Evolutionary conservation across 2,888 invertebrate species (phyloP).

Genomic region (Dryobota labecula): DNA sequence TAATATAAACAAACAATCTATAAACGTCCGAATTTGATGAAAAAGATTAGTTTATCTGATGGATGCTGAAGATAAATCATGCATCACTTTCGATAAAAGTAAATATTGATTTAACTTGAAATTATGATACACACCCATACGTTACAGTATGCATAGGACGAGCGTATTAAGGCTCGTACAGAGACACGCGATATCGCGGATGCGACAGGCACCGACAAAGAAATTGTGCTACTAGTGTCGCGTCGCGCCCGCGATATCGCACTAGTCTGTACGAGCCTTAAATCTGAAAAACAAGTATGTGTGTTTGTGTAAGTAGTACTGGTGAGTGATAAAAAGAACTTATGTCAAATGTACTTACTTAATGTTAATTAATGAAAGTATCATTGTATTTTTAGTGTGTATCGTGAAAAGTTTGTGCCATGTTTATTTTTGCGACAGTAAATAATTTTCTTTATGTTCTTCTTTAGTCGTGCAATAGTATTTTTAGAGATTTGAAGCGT

Average conservation of each 20-base stretch:
- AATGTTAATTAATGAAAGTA: slow-evolving; percentile 12
- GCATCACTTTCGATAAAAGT: slow-evolving; percentile 13
- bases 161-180: too few relatives aligned
- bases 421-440: neutral
- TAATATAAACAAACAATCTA: slow-evolving; percentile 30
- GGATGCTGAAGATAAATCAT: slow-evolving; percentile 26
- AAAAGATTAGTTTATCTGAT: slow-evolving; percentile 17
- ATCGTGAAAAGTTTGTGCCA: neutral
- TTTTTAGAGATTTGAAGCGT: neutral
- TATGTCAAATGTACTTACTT: neutral
- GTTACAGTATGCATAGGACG: slow-evolving; percentile 2
- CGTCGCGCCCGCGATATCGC: too few relatives aligned
- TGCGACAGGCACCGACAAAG: too few relatives aligned
- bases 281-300: slow-evolving; percentile 13
- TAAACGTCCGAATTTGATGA: slow-evolving; percentile 25
- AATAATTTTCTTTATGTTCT: neutral
- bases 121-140: neutral
- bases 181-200: too few relatives aligned
- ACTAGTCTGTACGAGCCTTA: too few relatives aligned
- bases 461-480: neutral
- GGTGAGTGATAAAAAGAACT: neutral
- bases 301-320: too few relatives aligned
- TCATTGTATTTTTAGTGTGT: neutral
- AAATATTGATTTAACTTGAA: slow-evolving; percentile 28
- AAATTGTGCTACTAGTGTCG: too few relatives aligned